phyloP scores from a whole-genome alignment of 2,113 vertebrate species.

The Actinemys pallida region DNA sequence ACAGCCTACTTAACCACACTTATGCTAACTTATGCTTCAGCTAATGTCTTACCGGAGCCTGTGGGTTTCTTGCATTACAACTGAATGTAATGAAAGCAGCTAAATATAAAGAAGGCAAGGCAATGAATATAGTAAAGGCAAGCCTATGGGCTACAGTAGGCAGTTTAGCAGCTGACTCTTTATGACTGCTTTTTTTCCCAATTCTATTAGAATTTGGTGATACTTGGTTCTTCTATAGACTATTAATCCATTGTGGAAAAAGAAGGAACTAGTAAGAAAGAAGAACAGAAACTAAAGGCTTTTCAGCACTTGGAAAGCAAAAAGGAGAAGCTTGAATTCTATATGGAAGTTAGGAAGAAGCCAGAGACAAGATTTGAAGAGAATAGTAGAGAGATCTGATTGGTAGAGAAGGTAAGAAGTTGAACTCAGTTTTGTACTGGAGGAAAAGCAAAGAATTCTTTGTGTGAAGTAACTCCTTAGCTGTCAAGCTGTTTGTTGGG shows the following conservation, averaged over 20 bases:
- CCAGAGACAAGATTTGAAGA: not conserved
- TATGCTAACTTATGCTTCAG: too few relatives aligned
- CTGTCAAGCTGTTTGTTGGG: not conserved
- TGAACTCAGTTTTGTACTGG: not conserved
- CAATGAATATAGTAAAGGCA: too few relatives aligned
- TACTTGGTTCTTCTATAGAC: not conserved
- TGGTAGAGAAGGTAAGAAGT: not conserved
- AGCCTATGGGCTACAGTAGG: too few relatives aligned
- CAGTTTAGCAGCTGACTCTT: not conserved
- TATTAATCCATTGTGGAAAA: not conserved
- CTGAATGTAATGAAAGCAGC: too few relatives aligned
- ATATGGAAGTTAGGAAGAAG: not conserved
- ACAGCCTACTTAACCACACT: too few relatives aligned
- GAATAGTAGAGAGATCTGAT: not conserved
- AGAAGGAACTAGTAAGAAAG: not conserved
- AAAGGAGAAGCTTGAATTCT: not conserved
- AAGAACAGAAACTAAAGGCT: not conserved
- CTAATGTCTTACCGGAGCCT: too few relatives aligned
- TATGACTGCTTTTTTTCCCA: not conserved
- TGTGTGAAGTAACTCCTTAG: not conserved
- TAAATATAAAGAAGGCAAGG: too few relatives aligned
- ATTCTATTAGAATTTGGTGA: not conserved
- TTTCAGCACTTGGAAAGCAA: not conserved
- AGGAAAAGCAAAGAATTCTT: not conserved
- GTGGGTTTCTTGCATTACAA: too few relatives aligned